Evolutionary conservation across 2,113 vertebrate genomes (phyloP).

Genomic region (Tychaedon coryphoeus): DNA sequence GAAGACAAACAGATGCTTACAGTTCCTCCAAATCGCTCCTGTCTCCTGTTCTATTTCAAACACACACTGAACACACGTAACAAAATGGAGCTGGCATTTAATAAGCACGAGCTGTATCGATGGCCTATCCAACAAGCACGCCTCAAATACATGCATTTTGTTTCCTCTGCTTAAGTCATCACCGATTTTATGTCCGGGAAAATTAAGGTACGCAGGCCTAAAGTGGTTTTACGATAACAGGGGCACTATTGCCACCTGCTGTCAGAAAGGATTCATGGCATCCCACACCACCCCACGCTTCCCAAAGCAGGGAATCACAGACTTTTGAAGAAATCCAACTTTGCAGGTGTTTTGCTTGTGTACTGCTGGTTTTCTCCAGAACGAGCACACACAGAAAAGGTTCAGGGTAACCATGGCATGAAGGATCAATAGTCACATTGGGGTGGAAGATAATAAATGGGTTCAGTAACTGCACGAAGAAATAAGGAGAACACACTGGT

Average conservation of each 20-base stretch:
- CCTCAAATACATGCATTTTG: neutral
- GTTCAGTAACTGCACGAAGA: neutral
- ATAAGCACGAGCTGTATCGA: neutral
- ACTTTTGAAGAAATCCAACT: neutral
- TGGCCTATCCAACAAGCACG: neutral
- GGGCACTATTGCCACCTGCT: slow-evolving; percentile 43
- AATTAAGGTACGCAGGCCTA: neutral
- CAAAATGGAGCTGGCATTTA: neutral
- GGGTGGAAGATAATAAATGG: neutral
- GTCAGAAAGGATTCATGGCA: neutral
- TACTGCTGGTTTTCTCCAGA: neutral
- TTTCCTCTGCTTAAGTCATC: slow-evolving; percentile 12
- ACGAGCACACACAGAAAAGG: neutral
- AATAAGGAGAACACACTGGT: neutral
- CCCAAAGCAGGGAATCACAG: neutral
- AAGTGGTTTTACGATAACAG: neutral
- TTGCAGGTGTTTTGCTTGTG: neutral
- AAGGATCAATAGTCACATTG: neutral
- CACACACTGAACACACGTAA: neutral
- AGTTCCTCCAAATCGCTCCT: neutral
- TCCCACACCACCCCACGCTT: rapidly evolving
- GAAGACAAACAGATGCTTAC: slow-evolving; percentile 9
- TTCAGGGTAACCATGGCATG: neutral
- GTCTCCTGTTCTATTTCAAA: neutral
- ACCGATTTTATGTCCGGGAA: slow-evolving; percentile 5